These are phyloP conservation scores for Microctonus hyperodae DNA, from an alignment of 2,888 invertebrate species.

Conservation along the genomic window DNA sequence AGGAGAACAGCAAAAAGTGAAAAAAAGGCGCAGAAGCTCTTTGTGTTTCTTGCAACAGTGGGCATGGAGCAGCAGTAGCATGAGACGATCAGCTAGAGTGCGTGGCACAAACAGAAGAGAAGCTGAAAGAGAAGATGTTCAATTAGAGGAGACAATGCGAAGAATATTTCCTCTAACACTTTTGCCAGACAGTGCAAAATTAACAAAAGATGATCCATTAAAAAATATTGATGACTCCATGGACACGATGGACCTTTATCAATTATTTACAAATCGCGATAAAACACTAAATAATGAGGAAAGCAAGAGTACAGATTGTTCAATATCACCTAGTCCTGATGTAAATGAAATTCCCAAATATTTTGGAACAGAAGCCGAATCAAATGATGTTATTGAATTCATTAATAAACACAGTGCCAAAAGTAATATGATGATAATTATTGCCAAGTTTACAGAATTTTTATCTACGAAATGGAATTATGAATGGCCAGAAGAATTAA, in stretches of 20 bases:
- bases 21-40: slow-evolving; percentile 76
- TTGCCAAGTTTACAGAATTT: slow-evolving; percentile 69
- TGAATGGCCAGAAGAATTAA: slow-evolving; percentile 72
- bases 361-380: slow-evolving; percentile 73
- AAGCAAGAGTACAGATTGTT: slow-evolving; percentile 53
- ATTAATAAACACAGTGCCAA: slow-evolving; percentile 65
- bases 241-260: slow-evolving; percentile 70
- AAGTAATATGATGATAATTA: slow-evolving; percentile 67
- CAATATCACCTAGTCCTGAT: slow-evolving; percentile 54
- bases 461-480: slow-evolving; percentile 70
- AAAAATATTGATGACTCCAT: slow-evolving; percentile 67
- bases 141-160: slow-evolving; percentile 72
- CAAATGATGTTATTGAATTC: slow-evolving; percentile 70
- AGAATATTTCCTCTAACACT: slow-evolving; percentile 72
- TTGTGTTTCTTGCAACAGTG: slow-evolving; percentile 77
- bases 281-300: slow-evolving; percentile 47
- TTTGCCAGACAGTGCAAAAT: slow-evolving; percentile 61
- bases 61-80: slow-evolving; percentile 75
- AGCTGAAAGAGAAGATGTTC: slow-evolving; percentile 68
- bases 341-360: slow-evolving; percentile 60
- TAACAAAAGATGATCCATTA: slow-evolving; percentile 62
- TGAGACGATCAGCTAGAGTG: slow-evolving; percentile 62
- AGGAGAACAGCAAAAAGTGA: slow-evolving; percentile 65
- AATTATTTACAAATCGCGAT: slow-evolving; percentile 67
- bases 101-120: slow-evolving; percentile 65